These are phyloP conservation scores for Anas acuta DNA, from an alignment of 2,797 vertebrate genomes.

Conservation along the genomic window DNA sequence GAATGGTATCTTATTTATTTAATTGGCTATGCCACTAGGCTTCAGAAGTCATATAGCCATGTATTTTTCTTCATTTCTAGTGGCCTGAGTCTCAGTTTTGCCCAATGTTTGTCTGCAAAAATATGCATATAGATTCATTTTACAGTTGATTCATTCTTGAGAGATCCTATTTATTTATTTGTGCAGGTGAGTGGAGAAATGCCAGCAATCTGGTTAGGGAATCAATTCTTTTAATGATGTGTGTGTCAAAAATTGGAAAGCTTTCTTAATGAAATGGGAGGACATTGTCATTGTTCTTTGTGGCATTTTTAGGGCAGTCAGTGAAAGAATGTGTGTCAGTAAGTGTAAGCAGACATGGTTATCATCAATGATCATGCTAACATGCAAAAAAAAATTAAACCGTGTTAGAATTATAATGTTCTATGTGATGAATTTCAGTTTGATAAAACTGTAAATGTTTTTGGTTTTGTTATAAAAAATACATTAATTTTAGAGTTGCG, in stretches of 20 bases:
- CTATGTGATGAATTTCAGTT: neutral
- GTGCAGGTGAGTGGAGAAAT: neutral
- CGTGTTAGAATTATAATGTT: neutral
- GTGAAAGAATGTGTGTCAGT: neutral
- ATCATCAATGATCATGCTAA: neutral
- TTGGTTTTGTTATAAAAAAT: neutral
- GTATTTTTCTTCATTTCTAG: conserved; percentile 20
- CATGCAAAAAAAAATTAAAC: neutral
- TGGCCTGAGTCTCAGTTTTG: neutral
- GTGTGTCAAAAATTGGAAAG: neutral
- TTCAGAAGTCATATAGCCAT: neutral
- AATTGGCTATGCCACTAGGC: conserved; percentile 25
- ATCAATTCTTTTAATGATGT: neutral
- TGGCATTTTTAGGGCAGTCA: neutral
- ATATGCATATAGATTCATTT: neutral
- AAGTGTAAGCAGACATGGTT: neutral
- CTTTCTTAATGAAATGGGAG: neutral
- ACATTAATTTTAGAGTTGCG: neutral
- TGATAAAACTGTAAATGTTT: neutral
- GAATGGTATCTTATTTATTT: conserved; percentile 27
- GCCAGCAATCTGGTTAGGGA: neutral
- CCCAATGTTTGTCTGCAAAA: conserved; percentile 6
- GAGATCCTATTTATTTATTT: neutral
- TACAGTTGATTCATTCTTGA: neutral
- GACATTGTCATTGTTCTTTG: neutral